Percentiles rank a stretch among this genome's conserved stretches.
phyloP scores from a whole-genome alignment of 2,797 vertebrate species.

The Sandelia bainsii region DNA sequence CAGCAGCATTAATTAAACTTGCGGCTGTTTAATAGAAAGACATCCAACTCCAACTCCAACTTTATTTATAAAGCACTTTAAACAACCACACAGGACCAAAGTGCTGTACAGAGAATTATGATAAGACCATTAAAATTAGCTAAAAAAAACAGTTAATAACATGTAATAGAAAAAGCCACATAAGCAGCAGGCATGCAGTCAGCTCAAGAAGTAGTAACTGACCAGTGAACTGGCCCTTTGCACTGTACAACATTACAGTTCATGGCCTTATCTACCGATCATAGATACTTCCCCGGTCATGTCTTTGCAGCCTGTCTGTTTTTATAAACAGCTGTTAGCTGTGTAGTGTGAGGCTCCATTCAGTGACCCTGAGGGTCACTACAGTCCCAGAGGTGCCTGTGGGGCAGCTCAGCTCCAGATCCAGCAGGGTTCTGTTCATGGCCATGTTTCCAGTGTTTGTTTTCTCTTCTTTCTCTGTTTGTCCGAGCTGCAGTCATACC shows the following conservation, averaged over 20 bases:
- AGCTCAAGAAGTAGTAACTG: conserved; percentile 40
- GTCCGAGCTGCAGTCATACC: conserved; percentile 63
- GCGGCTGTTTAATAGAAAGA: conserved; percentile 11
- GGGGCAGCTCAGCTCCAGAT: conserved; percentile 68
- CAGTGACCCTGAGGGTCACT: conserved; percentile 70
- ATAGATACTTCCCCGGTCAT: conserved; percentile 52
- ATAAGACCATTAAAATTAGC: too few species aligned
- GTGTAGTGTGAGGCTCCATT: conserved; percentile 75
- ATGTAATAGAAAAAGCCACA: conserved; percentile 32
- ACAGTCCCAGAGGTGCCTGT: conserved; percentile 73
- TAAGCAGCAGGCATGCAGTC: conserved; percentile 45
- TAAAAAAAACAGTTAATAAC: too few species aligned
- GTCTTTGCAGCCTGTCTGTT: conserved; percentile 67
- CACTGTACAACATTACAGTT: conserved; percentile 58
- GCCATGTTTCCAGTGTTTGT: conserved; percentile 78
- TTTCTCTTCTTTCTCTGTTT: conserved; percentile 78
- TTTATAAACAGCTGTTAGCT: conserved; percentile 83
- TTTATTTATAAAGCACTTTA: too few species aligned
- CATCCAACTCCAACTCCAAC: too few species aligned
- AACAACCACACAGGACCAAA: too few species aligned
- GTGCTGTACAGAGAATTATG: too few species aligned
- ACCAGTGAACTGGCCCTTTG: conserved; percentile 49
- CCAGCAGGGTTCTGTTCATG: conserved; percentile 72
- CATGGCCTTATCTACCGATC: conserved; percentile 41
- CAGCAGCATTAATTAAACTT: conserved; percentile 33